Base-by-base conservation (phyloP, 1,140 invertebrate genomes). In the Trachymyrmex septentrionalis region DNA sequence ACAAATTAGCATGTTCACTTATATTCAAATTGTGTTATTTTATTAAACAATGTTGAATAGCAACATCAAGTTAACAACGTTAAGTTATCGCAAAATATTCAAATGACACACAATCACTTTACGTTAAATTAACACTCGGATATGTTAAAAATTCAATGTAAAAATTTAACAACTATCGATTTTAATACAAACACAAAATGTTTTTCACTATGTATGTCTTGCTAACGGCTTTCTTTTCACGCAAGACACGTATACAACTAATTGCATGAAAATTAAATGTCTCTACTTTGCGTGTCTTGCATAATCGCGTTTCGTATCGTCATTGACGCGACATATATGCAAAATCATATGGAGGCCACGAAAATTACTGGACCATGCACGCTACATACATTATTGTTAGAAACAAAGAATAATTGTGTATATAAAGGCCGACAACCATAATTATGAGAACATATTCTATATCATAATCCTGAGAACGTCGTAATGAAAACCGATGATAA, bases 301-400 rank as follows among this genome's bases (percentile, higher is more conserved):
- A 78, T 61, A 82, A 73, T 72, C 50, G 73, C 27, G n/a, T 78
- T 71, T 77, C 6, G 2, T 50, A 69, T 61, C 38, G 66, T 87
- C 24, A 87, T 77, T 67, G 71, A 59, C 73, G 75, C 30, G 78
- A 88, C 44, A 66, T 85, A 59, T 66, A 76, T 75, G 77, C 48
- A 78, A 82, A 86, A 55, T 84, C 16, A 10, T 64, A 27, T n/a
- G 72, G 86, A 91, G 90, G 90, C 57, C 85, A 80, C 59, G 90
- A 91, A 91, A 86, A 91, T 89, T 91, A 91, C 81, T 61, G 88
- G 90, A 91, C 87, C 90, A 82, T 89, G 59, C 67, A 9, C 10
- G 16, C 59, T 34, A 50, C 9, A 73, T 87, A 64, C 61, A 64
- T 77, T 84, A 64, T 91, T 55, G 64, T 71, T 44, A 69, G 21